Percentiles rank a stretch among this genome's conserved stretches.
These are phyloP conservation scores for Caretta caretta DNA, from an alignment of 2,113 vertebrate genomes.

Conservation along the genomic window DNA sequence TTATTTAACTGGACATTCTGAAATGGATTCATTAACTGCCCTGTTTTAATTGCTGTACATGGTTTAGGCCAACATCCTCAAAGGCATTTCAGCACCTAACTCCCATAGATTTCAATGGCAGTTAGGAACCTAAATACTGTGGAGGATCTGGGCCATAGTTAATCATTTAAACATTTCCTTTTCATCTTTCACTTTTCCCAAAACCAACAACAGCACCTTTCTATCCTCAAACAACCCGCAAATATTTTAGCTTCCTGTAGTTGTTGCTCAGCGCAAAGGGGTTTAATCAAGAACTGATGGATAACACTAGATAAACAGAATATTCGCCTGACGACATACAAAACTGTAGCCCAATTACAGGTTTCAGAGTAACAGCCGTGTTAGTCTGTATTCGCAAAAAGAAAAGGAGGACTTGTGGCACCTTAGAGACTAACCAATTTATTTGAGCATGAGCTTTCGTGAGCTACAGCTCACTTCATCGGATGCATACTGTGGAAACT, in stretches of 20 bases:
- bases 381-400: too few species aligned
- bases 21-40: background rate
- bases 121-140: background rate
- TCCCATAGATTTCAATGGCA: background rate
- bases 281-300: constrained; percentile 70
- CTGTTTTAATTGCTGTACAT: background rate
- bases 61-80: background rate
- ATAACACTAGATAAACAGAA: constrained; percentile 62
- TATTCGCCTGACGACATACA: constrained; percentile 21
- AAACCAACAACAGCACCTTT: constrained; percentile 39
- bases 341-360: too few species aligned
- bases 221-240: constrained; percentile 46
- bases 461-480: too few species aligned
- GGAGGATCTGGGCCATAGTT: background rate
- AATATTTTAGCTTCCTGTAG: constrained; percentile 17
- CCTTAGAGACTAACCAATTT: too few species aligned
- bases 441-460: too few species aligned
- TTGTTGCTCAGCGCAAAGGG: constrained; percentile 58
- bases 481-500: too few species aligned
- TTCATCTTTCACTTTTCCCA: background rate
- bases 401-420: too few species aligned
- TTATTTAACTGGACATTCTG: background rate
- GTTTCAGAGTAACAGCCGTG: too few species aligned
- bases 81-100: background rate
- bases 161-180: constrained; percentile 26